Percentiles rank a stretch among this genome's conserved stretches.
Evolutionary conservation across 2,113 vertebrate genomes (phyloP).

Genomic region (Microtus oregoni): DNA sequence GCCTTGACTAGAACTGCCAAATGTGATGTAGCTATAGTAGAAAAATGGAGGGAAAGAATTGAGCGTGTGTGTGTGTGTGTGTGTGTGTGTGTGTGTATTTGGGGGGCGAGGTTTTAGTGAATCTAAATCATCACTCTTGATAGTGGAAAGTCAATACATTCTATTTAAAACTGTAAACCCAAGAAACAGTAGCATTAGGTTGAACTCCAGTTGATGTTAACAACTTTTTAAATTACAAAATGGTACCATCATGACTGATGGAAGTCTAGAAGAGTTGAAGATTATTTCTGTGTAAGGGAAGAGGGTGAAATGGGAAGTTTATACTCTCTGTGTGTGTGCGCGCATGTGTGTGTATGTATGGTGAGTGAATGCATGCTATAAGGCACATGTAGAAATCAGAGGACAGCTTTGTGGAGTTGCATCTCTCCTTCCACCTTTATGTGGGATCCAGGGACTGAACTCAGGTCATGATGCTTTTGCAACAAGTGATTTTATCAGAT

Average conservation of each 20-base stretch:
- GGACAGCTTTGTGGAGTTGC: neutral
- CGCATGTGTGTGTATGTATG: neutral
- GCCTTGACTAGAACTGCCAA: neutral
- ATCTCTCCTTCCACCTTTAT: neutral
- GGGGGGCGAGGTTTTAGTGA: neutral
- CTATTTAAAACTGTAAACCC: slow-evolving; percentile 22
- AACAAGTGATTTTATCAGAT: neutral
- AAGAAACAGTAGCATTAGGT: neutral
- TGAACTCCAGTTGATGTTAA: neutral
- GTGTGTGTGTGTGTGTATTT: neutral
- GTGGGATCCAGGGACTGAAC: neutral
- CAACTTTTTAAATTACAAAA: neutral
- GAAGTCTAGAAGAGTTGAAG: neutral
- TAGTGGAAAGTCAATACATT: neutral
- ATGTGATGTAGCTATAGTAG: neutral
- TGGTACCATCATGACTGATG: neutral
- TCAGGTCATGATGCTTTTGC: neutral
- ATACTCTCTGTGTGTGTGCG: neutral
- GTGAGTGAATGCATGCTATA: neutral
- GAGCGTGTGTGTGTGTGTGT: neutral
- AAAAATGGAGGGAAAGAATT: neutral
- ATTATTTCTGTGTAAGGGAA: neutral
- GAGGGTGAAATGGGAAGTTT: neutral
- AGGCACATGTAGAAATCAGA: neutral
- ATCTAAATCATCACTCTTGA: neutral